Percentiles rank a stretch among this genome's conserved stretches.
Conservation (phyloP, 2,113 vertebrate genomes). For the Meriones unguiculatus region DNA sequence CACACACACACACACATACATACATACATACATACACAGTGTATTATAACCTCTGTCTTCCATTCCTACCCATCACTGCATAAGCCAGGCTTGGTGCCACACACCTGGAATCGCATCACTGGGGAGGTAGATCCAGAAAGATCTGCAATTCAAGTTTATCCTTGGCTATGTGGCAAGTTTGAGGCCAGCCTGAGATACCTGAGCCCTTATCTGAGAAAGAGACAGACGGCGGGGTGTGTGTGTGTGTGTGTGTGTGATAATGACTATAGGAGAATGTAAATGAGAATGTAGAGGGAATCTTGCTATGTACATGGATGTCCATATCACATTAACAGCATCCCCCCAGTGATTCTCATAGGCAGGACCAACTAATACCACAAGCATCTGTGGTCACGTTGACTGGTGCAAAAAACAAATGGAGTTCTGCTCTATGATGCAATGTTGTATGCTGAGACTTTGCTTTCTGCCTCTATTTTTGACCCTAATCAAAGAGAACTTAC, state of each 20-base stretch:
- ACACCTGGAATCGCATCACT: not conserved
- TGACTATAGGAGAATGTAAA: not conserved
- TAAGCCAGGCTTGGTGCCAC: not conserved
- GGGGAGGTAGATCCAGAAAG: not conserved
- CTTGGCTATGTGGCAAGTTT: not conserved
- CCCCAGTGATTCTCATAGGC: not conserved
- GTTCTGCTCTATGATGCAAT: not conserved
- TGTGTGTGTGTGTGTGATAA: too few relatives aligned
- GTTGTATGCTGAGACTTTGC: not conserved
- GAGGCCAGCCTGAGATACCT: not conserved
- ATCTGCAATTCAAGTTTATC: not conserved
- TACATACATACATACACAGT: too few relatives aligned
- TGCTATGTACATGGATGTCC: rapidly evolving
- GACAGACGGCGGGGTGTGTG: too few relatives aligned
- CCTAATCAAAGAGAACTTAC: not conserved
- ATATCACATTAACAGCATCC: too few relatives aligned
- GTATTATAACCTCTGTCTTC: not conserved
- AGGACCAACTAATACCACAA: not conserved
- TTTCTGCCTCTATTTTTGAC: not conserved
- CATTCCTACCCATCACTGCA: not conserved
- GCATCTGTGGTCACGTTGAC: not conserved
- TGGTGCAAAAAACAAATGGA: not conserved
- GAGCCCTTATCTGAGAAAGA: not conserved
- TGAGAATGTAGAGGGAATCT: not conserved
- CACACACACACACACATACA: not conserved